phyloP scores from a whole-genome alignment of 2,113 vertebrate species.

The Thamnaconus septentrionalis region DNA sequence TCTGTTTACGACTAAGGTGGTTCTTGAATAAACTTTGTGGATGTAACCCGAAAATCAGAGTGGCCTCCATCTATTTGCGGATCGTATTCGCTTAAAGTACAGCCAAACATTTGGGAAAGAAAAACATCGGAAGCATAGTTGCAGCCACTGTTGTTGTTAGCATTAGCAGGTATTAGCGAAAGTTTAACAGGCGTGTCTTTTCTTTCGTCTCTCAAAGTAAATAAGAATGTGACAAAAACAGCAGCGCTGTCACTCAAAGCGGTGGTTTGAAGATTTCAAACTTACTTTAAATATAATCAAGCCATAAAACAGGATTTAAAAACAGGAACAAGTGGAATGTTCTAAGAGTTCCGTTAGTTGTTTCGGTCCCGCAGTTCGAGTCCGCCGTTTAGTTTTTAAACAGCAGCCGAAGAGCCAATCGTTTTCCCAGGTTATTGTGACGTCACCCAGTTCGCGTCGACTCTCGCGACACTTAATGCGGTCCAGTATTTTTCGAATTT shows the following conservation, averaged over 20 bases:
- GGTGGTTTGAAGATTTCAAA: neutral
- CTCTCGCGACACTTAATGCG: fast-evolving
- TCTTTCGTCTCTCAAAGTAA: too few relatives aligned
- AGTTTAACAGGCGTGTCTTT: neutral
- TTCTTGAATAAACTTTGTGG: too few relatives aligned
- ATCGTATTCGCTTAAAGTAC: too few relatives aligned
- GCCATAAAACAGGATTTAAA: neutral
- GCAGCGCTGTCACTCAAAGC: too few relatives aligned
- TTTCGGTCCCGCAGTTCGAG: neutral
- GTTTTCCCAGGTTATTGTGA: fast-evolving
- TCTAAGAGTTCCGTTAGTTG: too few relatives aligned
- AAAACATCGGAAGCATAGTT: too few relatives aligned
- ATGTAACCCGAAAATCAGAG: too few relatives aligned
- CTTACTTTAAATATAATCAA: constrained; percentile 24
- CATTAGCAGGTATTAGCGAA: constrained; percentile 36
- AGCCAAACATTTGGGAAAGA: too few relatives aligned
- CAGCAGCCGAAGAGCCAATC: constrained; percentile 31
- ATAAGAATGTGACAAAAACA: too few relatives aligned
- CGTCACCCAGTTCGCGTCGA: neutral
- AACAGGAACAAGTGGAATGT: neutral
- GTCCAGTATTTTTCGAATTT: too few relatives aligned
- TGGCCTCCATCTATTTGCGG: too few relatives aligned
- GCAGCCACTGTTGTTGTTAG: constrained; percentile 45
- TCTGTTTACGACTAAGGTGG: too few relatives aligned
- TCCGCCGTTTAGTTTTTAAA: constrained; percentile 54